phyloP scores from a whole-genome alignment of 2,113 vertebrate species.

The Rhea pennata region DNA sequence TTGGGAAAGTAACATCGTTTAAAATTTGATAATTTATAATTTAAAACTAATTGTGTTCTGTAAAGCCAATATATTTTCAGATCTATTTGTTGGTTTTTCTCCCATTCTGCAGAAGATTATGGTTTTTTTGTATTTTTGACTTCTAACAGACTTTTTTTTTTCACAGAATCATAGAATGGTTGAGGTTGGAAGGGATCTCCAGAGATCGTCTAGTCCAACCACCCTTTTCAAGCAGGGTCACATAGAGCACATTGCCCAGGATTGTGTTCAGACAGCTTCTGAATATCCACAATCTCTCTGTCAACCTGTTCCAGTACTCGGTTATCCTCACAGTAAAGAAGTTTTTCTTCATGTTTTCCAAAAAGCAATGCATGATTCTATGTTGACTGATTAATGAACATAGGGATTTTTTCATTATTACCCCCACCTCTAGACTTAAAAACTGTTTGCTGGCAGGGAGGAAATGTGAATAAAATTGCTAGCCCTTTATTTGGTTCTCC shows the following conservation, averaged over 20 bases:
- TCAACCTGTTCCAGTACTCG: too few relatives aligned
- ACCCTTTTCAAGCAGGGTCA: too few relatives aligned
- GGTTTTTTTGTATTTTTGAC: neutral
- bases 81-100: neutral
- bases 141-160: neutral
- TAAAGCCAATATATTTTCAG: neutral
- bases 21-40: neutral
- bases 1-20: neutral
- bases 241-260: too few relatives aligned
- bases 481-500: neutral
- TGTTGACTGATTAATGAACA: neutral
- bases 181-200: too few relatives aligned
- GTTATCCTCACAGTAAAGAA: too few relatives aligned
- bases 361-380: neutral
- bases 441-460: accelerated
- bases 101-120: neutral
- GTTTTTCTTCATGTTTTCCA: neutral
- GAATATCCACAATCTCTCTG: too few relatives aligned
- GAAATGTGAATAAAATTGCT: neutral
- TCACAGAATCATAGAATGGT: too few relatives aligned
- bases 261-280: too few relatives aligned
- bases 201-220: too few relatives aligned
- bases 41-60: neutral
- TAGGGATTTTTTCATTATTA: neutral
- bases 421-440: neutral